These are phyloP conservation scores for Mamestra brassicae DNA, from an alignment of 2,888 invertebrate genomes.

Conservation along the genomic window DNA sequence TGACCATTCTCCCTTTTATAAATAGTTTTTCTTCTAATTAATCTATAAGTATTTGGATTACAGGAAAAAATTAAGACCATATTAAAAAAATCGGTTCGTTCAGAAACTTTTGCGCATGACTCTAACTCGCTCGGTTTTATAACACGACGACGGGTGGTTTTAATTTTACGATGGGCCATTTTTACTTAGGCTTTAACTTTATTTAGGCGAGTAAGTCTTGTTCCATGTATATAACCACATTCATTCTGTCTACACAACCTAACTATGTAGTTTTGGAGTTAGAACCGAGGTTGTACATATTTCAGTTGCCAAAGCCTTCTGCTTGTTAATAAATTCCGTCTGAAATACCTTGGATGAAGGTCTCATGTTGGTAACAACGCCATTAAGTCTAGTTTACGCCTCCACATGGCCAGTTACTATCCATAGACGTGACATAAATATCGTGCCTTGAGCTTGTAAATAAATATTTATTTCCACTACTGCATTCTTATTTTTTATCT, in stretches of 20 bases:
- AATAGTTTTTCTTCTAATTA: too few species aligned
- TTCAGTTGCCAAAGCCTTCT: constrained; percentile 1
- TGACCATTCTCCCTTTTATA: too few species aligned
- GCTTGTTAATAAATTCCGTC: constrained; percentile 17
- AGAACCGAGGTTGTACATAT: constrained; percentile 6
- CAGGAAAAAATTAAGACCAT: too few species aligned
- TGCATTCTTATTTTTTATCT: neutral
- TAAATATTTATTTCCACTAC: constrained; percentile 3
- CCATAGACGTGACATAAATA: constrained; percentile 3
- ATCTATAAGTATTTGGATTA: too few species aligned
- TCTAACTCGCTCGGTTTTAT: too few species aligned
- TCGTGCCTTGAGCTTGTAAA: neutral
- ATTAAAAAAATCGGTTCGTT: too few species aligned
- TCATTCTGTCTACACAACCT: neutral
- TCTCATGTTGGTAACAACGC: constrained; percentile 9
- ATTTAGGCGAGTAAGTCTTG: too few species aligned
- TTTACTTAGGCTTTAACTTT: too few species aligned
- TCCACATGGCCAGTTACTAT: neutral
- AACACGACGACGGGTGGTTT: too few species aligned
- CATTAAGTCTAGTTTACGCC: constrained; percentile 15
- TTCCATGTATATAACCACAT: too few species aligned
- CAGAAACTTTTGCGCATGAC: too few species aligned
- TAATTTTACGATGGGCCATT: too few species aligned
- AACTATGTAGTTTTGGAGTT: neutral
- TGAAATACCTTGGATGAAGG: constrained; percentile 3